Base-by-base conservation (phyloP, 2,797 vertebrate genomes). In the Pipistrellus pipistrellus region DNA sequence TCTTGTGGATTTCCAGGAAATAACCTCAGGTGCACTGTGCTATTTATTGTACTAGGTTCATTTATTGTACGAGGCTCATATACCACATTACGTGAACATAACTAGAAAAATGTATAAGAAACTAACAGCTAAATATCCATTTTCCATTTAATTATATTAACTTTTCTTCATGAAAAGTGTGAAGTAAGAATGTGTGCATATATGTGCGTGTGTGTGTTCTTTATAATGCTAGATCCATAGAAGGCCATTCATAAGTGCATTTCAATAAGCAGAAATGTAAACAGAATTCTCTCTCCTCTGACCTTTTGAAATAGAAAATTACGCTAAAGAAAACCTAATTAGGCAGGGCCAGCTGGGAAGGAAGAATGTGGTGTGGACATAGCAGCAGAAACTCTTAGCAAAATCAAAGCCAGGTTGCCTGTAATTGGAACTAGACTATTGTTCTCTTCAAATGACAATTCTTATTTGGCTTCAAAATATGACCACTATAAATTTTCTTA, bases 1-100 rank as follows among this genome's bases (percentile, higher is more conserved):
- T 85, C 98, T 97, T 85, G 97, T 98, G 98, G 98, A 73, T 0
- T 0, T 1, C 41, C 1, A 2, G 35, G 27, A 95, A 97, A 95
- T n/a, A 75, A 80, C n/a, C 6, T 27, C 25, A 32, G n/a, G 6
- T 1, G 1, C 12, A 25, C 23, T 13, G 2, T 8, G 68, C 3
- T 75, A 6, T 55, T 75, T 55, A 41, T 9, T 38, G 5, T 8
- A n/a, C 30, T 7, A 53, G 48, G n/a, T 23, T 32, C n/a, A 76
- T 32, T 53, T 76, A 8, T 53, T 53, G n/a, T 44, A 41, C 15
- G 4, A 44, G n/a, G 30, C 62, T 86, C 80, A n/a, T 8, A 17
- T 17, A 41, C 6, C 15, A 64, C 10, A 76, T 41, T 35, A 66
- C 15, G 35, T 35, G 35, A 78, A 90, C 88, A 85, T 35, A 88